These are phyloP conservation scores for Paelopatides confundens DNA, from an alignment of 53 echinoderm and acorn worm species.

Conservation along the genomic window DNA sequence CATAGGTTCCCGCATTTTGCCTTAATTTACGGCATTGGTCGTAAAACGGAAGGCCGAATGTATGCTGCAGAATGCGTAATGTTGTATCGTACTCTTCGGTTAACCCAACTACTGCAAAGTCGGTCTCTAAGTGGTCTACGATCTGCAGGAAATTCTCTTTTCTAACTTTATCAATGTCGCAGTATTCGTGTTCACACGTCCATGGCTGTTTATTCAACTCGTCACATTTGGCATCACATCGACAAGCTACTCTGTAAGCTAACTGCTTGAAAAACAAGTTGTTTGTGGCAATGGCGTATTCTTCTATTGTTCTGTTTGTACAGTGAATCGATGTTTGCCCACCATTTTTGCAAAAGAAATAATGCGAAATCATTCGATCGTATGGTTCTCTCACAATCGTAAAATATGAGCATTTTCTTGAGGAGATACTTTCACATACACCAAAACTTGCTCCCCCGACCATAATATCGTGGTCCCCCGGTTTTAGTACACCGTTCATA, in stretches of 20 bases:
- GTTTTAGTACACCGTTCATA: conserved; percentile 1
- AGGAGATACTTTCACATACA: conserved; percentile 1
- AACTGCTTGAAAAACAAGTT: conserved; percentile 18
- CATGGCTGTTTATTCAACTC: conserved; percentile 4
- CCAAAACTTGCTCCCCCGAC: conserved; percentile 27
- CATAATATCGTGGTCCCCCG: not conserved
- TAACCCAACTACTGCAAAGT: conserved; percentile 88
- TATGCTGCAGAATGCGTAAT: conserved; percentile 74
- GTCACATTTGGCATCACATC: not conserved
- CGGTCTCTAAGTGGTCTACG: conserved; percentile 62
- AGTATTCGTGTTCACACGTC: not conserved
- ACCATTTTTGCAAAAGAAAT: conserved; percentile 71
- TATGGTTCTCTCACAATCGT: conserved; percentile 93
- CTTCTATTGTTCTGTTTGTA: not conserved
- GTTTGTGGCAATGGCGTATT: not conserved
- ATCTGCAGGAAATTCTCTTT: conserved; percentile 42
- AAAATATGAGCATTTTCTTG: conserved; percentile 79
- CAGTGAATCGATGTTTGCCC: conserved; percentile 10
- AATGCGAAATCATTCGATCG: conserved; percentile 83
- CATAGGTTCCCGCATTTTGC: conserved; percentile 42
- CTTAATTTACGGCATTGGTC: conserved; percentile 58
- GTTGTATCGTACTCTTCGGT: conserved; percentile 80
- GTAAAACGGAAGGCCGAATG: conserved; percentile 75
- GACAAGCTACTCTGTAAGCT: not conserved
- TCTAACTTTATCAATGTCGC: conserved; percentile 4